Evolutionary conservation across 2,797 vertebrate genomes (phyloP).

Genomic region (Ataeniobius toweri): DNA sequence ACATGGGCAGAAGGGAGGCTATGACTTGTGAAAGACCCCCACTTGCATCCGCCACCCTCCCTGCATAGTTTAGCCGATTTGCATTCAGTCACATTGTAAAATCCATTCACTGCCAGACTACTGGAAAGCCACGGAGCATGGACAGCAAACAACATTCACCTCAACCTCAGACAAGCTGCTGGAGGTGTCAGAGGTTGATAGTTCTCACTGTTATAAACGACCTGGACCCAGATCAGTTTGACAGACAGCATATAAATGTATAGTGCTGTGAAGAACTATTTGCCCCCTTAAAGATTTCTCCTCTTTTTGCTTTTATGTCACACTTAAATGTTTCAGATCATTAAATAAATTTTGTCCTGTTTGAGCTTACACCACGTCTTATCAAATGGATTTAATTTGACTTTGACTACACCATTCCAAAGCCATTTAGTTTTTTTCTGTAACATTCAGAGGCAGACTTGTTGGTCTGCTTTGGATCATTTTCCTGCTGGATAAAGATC

Average conservation of each 20-base stretch:
- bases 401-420: no score
- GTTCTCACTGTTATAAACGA: constrained; percentile 20
- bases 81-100: constrained; percentile 49
- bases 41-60: constrained; percentile 28
- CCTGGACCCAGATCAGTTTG: constrained; percentile 18
- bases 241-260: constrained; percentile 27
- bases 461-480: no score
- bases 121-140: constrained; percentile 36
- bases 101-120: constrained; percentile 25
- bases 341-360: neutral
- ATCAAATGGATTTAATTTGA: no score
- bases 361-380: no score
- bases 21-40: constrained; percentile 61
- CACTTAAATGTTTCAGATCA: neutral
- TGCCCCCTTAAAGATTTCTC: neutral
- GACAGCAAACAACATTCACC: constrained; percentile 43
- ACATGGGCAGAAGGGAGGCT: constrained; percentile 67
- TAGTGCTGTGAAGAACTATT: neutral
- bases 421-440: no score
- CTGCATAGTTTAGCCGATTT: constrained; percentile 61
- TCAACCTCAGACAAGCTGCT: constrained; percentile 20
- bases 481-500: no score
- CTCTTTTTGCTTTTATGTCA: neutral
- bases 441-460: no score
- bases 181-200: constrained; percentile 23